Base-by-base conservation (phyloP, 1,140 invertebrate species). In the Patella vulgata region DNA sequence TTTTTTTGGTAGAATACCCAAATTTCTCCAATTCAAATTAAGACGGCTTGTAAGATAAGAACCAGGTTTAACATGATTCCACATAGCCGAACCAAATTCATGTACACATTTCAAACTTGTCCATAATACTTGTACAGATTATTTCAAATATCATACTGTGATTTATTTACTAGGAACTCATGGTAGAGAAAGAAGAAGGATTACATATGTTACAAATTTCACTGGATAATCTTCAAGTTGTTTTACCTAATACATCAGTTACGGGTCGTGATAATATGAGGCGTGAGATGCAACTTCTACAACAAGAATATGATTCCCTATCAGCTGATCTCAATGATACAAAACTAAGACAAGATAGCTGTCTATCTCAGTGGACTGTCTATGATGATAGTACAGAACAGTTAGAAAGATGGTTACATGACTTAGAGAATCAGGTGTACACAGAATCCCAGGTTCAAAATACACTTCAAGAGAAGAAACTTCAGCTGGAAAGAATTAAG, bases 401-500 rank as follows among this genome's bases (percentile, higher is more conserved):
- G 81, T 81, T 98, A 11, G 93, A 92, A 0, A 91, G 93, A 74
- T 98, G 95, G 95, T 80, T 98, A 0, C 90, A 90, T 74, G 93
- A 96, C 75, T 92, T 96, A 6, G 95, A 97, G 82, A 88, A 90
- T 70, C 91, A 93, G 3, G 92, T 97, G 90, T 91, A 93, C 70
- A 89, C 91, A 58, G 94, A 96, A 73, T 95, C 93, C 0, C 93
- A 96, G 82, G 85, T 93, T 3, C 96, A 96, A 83, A 90, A 91
- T 0, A 94, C 94, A 0, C 82, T 97, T 12, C 94, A 96, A 84
- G 95, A 98, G 81, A 98, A 97, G 84, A 89, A 92, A 68, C 93
- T 94, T 0, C 94, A 97, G 77, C 82, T 96, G 12, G 94, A 97
- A 77, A 95, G 95, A 76, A 93, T 97, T 75, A 95, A 93, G 83